Evolutionary conservation across 2,113 vertebrate species (phyloP).

Genomic region (Paraplagusia blochii): DNA sequence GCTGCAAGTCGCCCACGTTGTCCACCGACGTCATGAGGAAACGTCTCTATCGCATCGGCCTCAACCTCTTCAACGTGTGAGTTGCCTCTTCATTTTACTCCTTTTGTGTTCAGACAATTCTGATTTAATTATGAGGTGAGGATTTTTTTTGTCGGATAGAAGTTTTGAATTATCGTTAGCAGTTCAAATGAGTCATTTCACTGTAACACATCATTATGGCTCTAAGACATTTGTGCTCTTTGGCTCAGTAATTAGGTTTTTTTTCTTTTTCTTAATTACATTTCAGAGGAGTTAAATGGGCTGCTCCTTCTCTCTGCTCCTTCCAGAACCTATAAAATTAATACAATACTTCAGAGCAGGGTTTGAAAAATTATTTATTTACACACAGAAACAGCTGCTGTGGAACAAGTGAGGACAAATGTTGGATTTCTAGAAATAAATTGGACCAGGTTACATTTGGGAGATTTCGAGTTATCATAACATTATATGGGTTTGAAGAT

Average conservation of each 20-base stretch:
- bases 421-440: background rate
- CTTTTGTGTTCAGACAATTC: background rate
- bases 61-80: constrained; percentile 99
- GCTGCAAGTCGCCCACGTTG: constrained; percentile 94
- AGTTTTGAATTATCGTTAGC: background rate
- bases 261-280: constrained; percentile 3
- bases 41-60: constrained; percentile 94
- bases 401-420: background rate
- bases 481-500: too few relatives aligned
- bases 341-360: too few relatives aligned
- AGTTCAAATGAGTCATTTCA: background rate
- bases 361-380: background rate
- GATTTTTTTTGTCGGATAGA: background rate
- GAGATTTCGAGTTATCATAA: too few relatives aligned
- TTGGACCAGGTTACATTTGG: background rate
- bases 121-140: background rate
- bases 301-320: background rate
- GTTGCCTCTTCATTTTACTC: constrained; percentile 48
- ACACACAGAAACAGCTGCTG: background rate
- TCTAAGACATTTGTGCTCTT: constrained; percentile 3
- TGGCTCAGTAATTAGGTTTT: background rate
- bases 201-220: constrained; percentile 3
- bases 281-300: constrained; percentile 1
- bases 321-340: background rate
- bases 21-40: constrained; percentile 97